Evolutionary conservation across 2,797 vertebrate genomes (phyloP).

Genomic region (Triplophysa yarkandensis): DNA sequence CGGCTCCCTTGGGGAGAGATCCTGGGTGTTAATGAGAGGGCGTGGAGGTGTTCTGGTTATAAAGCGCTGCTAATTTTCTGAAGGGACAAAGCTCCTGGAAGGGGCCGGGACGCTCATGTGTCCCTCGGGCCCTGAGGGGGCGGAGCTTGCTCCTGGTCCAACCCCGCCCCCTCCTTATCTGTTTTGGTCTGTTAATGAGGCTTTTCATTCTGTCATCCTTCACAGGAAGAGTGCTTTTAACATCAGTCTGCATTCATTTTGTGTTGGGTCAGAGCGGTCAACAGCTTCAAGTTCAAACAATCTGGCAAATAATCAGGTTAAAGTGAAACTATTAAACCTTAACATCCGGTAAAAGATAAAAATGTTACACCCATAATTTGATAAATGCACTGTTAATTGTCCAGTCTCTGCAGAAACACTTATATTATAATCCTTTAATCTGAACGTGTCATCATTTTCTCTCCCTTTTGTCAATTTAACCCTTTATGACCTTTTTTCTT

Average conservation of each 20-base stretch:
- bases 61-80: slow-evolving; percentile 60
- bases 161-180: slow-evolving; percentile 19
- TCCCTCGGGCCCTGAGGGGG: slow-evolving; percentile 62
- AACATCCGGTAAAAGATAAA: background rate
- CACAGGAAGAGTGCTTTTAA: slow-evolving; percentile 10
- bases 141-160: slow-evolving; percentile 45
- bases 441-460: too few relatives aligned
- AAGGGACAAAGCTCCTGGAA: slow-evolving; percentile 35
- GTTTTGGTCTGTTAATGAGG: slow-evolving; percentile 51
- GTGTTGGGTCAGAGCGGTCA: background rate
- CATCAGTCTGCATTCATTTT: background rate
- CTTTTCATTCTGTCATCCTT: slow-evolving; percentile 28
- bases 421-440: too few relatives aligned
- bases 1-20: slow-evolving; percentile 54
- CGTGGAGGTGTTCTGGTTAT: slow-evolving; percentile 47
- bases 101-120: slow-evolving; percentile 47
- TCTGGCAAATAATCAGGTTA: background rate
- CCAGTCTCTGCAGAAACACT: too few relatives aligned
- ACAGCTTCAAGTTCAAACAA: slow-evolving; percentile 7
- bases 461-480: too few relatives aligned
- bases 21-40: slow-evolving; percentile 55
- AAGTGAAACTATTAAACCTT: background rate
- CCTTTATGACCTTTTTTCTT: too few relatives aligned
- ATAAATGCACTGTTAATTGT: too few relatives aligned
- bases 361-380: too few relatives aligned